Conservation (phyloP, 2,113 vertebrate genomes). For the Notarius lentiginosus region DNA sequence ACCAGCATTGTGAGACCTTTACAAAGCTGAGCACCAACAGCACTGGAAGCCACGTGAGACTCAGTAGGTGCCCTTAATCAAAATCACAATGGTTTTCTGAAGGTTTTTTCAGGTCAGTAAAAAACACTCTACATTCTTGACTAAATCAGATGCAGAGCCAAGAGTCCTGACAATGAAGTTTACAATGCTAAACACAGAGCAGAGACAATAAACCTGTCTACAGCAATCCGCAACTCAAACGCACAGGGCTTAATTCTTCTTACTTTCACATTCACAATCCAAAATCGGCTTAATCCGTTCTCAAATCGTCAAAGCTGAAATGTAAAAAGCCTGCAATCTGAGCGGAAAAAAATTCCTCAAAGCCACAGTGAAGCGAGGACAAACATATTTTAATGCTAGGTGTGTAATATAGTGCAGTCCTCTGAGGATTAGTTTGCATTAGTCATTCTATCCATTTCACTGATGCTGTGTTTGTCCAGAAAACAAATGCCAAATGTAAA, state of each 20-base stretch:
- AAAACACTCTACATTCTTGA: slow-evolving; percentile 32
- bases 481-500: neutral
- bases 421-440: slow-evolving; percentile 24
- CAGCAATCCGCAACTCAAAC: slow-evolving; percentile 30
- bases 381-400: slow-evolving; percentile 42
- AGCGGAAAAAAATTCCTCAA: slow-evolving; percentile 2
- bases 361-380: slow-evolving; percentile 14
- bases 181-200: slow-evolving; percentile 21
- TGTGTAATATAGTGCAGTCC: slow-evolving; percentile 15
- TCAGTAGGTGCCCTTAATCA: slow-evolving; percentile 43
- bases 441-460: slow-evolving; percentile 13
- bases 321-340: slow-evolving; percentile 15
- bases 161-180: slow-evolving; percentile 31
- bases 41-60: slow-evolving; percentile 27
- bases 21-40: slow-evolving; percentile 46
- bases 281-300: slow-evolving; percentile 40
- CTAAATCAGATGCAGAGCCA: slow-evolving; percentile 22
- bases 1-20: slow-evolving; percentile 64
- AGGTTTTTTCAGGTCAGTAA: slow-evolving; percentile 31
- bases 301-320: slow-evolving; percentile 24
- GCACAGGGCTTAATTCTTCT: neutral
- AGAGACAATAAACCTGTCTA: slow-evolving; percentile 40
- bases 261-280: slow-evolving; percentile 21
- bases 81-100: slow-evolving; percentile 40
- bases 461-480: neutral